Conservation (phyloP, 2,797 vertebrate genomes). For the Amblyopsis hoosieri region DNA sequence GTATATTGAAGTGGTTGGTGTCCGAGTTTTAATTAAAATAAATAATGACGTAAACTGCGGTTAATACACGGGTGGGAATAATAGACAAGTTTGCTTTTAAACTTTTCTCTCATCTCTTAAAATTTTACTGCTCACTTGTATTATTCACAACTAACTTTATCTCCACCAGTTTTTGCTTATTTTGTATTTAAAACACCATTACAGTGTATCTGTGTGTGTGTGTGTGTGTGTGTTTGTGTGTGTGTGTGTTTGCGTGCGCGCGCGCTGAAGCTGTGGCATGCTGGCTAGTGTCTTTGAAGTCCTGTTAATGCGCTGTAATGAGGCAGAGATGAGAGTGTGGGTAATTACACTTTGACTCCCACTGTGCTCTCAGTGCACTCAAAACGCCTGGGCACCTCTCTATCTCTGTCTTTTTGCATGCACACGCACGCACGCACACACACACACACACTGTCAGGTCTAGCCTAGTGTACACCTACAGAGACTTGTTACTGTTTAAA, state of each 20-base stretch:
- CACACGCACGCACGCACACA: not conserved
- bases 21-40: no score
- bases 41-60: no score
- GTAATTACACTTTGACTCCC: slow-evolving; percentile 52
- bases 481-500: not conserved
- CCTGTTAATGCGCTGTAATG: slow-evolving; percentile 67
- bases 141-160: no score
- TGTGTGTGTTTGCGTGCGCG: slow-evolving; percentile 16
- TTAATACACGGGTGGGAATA: no score
- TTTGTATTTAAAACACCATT: no score
- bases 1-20: no score
- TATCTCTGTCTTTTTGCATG: not conserved
- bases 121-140: no score
- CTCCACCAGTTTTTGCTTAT: no score
- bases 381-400: slow-evolving; percentile 19
- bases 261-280: slow-evolving; percentile 10
- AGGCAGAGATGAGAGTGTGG: slow-evolving; percentile 60
- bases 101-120: no score
- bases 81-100: no score
- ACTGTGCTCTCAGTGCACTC: slow-evolving; percentile 32
- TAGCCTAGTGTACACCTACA: not conserved
- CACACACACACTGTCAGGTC: slow-evolving; percentile 17
- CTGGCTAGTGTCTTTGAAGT: slow-evolving; percentile 64
- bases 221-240: slow-evolving; percentile 12
- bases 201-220: slow-evolving; percentile 1